A percentile compares a stretch with the other conserved stretches of the same genome.
Conservation (phyloP, 2,797 vertebrate species). For the Streptopelia turtur region DNA sequence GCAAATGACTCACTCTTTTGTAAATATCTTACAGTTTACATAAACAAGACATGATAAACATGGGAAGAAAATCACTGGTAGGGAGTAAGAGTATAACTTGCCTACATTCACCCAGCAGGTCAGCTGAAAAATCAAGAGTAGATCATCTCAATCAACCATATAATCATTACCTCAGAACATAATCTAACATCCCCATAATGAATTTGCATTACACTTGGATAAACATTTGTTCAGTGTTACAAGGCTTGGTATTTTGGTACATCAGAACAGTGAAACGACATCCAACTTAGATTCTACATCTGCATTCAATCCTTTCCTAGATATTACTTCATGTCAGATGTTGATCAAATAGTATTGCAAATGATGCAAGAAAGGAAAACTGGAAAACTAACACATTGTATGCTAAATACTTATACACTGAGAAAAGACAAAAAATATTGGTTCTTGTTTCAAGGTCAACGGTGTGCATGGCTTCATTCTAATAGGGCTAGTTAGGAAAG, state of each 20-base stretch:
- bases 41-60: not conserved
- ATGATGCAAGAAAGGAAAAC: not conserved
- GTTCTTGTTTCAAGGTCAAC: conserved; percentile 28
- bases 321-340: not conserved
- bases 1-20: not conserved
- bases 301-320: conserved; percentile 12
- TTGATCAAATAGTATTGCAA: not conserved
- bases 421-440: conserved; percentile 4
- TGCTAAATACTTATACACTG: not conserved
- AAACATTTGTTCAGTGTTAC: conserved; percentile 40
- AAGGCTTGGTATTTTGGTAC: not conserved
- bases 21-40: not conserved
- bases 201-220: conserved; percentile 34
- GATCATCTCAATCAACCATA: not conserved
- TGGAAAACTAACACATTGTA: rapidly evolving
- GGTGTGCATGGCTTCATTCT: not conserved
- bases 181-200: conserved; percentile 6
- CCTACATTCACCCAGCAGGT: not conserved
- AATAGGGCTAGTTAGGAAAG: not conserved
- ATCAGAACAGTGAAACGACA: not conserved
- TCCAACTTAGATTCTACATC: not conserved
- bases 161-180: conserved; percentile 33
- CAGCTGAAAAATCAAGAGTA: conserved; percentile 13
- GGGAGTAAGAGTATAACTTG: not conserved
- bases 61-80: not conserved